These are phyloP conservation scores for Trachelus iudaicus DNA, from an alignment of 2,888 invertebrate species.

Conservation along the genomic window DNA sequence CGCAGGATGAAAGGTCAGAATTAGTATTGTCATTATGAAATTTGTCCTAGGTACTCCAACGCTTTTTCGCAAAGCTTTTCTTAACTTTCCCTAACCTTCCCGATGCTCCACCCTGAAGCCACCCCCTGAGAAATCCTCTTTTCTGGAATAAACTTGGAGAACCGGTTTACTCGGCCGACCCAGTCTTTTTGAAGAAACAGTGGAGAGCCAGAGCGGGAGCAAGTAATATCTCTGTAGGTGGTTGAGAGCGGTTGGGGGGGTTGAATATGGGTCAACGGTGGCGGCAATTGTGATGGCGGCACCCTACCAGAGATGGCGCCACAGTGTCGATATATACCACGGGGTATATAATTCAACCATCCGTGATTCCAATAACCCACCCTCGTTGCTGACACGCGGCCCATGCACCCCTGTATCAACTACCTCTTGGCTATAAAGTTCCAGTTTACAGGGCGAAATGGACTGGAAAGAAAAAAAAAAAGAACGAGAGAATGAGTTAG, in stretches of 20 bases:
- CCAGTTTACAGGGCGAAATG: conserved; percentile 63
- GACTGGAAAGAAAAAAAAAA: conserved; percentile 59
- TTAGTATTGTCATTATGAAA: background rate
- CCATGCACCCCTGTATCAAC: conserved; percentile 36
- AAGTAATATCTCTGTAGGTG: background rate
- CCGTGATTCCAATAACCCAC: conserved; percentile 36
- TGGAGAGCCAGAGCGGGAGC: background rate
- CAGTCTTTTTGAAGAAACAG: background rate
- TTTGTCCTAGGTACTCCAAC: background rate
- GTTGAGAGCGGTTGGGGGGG: background rate
- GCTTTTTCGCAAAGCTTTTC: background rate
- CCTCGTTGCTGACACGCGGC: conserved; percentile 23
- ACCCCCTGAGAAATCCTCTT: background rate
- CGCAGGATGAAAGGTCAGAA: background rate
- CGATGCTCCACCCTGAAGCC: background rate
- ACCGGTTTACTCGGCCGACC: background rate
- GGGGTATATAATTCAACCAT: conserved; percentile 25
- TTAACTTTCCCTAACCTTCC: background rate
- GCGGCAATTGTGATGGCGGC: conserved; percentile 2
- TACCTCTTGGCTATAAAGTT: conserved; percentile 57
- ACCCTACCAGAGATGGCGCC: conserved; percentile 22
- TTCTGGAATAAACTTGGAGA: background rate
- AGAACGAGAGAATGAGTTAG: conserved; percentile 35
- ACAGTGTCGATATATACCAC: conserved; percentile 4
- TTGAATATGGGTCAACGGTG: conserved; percentile 15